These are phyloP conservation scores for Bufotes viridis DNA, from an alignment of 2,797 vertebrate species.

Conservation along the genomic window DNA sequence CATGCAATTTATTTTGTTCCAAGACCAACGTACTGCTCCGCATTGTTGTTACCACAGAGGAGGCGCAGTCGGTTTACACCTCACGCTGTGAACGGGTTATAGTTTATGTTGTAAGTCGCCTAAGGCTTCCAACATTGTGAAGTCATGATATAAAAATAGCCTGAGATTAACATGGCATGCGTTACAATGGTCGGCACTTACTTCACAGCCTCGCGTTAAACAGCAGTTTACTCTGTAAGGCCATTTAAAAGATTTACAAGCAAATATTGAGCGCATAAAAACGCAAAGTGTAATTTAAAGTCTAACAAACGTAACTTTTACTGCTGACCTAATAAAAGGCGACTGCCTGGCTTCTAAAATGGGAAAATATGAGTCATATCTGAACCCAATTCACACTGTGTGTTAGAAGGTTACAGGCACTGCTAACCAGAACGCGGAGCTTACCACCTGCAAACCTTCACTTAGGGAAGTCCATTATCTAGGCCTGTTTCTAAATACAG, in stretches of 20 bases:
- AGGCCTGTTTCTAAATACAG: neutral
- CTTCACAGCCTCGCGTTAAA: constrained; percentile 18
- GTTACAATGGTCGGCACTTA: constrained; percentile 9
- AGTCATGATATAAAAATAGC: constrained; percentile 42
- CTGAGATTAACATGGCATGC: neutral
- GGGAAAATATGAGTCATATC: constrained; percentile 11
- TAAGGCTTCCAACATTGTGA: constrained; percentile 19
- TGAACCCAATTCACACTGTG: constrained; percentile 5
- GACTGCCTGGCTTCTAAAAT: constrained; percentile 66
- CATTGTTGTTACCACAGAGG: neutral
- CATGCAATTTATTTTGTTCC: neutral
- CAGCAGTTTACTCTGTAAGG: constrained; percentile 22
- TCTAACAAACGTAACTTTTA: constrained; percentile 16
- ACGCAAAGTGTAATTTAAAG: neutral
- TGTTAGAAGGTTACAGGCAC: neutral
- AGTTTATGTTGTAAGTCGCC: neutral
- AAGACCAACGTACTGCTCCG: neutral
- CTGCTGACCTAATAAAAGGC: constrained; percentile 60
- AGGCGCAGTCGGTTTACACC: neutral
- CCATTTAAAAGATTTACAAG: constrained; percentile 16
- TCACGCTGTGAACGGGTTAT: neutral
- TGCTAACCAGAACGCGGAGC: neutral
- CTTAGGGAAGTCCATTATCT: neutral
- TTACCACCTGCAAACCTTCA: neutral
- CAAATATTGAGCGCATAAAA: constrained; percentile 16